Evolutionary conservation across 92 coral and sea anemone species (phyloP).

Genomic region (Heliopora coerulea): DNA sequence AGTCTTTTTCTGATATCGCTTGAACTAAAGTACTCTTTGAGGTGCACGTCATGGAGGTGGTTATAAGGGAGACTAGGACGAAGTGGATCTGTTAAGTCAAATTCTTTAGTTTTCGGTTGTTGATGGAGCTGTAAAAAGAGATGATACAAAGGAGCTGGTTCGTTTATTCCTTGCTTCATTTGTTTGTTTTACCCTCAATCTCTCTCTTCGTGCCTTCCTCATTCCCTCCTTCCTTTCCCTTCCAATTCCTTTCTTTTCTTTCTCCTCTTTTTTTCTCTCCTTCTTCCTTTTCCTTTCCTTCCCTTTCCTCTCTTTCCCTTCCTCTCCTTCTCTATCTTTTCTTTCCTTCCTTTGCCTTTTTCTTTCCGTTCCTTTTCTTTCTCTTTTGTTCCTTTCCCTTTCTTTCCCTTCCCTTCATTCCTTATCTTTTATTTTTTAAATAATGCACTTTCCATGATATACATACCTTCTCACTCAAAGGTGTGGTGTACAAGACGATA

Average conservation of each 20-base stretch:
- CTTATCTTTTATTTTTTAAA: background rate
- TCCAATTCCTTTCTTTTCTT: background rate
- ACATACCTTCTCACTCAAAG: constrained; percentile 72
- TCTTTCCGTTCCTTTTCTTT: background rate
- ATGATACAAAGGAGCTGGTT: background rate
- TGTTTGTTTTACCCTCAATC: background rate
- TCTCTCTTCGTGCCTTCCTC: background rate
- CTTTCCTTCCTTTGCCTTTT: background rate
- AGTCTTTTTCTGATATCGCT: constrained; percentile 66
- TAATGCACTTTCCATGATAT: background rate
- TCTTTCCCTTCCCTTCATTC: background rate
- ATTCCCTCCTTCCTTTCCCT: background rate
- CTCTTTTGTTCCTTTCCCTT: background rate
- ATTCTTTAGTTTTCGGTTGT: constrained; percentile 68
- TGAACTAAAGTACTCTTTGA: constrained; percentile 75
- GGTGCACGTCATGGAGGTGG: constrained; percentile 84
- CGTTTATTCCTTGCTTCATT: background rate
- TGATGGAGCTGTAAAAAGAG: constrained; percentile 63
- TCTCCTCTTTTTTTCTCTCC: background rate
- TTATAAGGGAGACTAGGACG: constrained; percentile 68
- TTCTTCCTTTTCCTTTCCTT: background rate
- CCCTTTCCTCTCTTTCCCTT: background rate
- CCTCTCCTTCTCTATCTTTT: too few species aligned
- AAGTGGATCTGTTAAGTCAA: constrained; percentile 74
- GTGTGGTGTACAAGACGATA: constrained; percentile 82